phyloP scores from a whole-genome alignment of 2,113 vertebrate species.

The Misgurnus anguillicaudatus region DNA sequence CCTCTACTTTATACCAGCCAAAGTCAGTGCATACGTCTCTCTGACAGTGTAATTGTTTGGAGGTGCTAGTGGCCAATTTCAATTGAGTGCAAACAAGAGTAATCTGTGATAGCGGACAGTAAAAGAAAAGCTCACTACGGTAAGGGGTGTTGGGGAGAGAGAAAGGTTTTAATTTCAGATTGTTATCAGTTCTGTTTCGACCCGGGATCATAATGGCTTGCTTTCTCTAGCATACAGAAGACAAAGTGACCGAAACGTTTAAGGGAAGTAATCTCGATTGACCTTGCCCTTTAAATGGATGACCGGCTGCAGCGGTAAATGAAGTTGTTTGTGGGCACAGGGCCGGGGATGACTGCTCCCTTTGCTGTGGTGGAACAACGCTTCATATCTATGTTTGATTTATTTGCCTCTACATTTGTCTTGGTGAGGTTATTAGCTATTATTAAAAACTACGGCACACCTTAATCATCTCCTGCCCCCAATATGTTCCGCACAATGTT shows the following conservation, averaged over 20 bases:
- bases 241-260: conserved; percentile 49
- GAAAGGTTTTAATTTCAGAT: conserved; percentile 51
- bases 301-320: conserved; percentile 27
- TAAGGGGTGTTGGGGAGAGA: not conserved
- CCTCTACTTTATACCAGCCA: conserved; percentile 7
- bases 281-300: conserved; percentile 48
- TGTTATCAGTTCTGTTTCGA: conserved; percentile 42
- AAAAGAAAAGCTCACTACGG: conserved; percentile 1
- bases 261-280: conserved; percentile 48
- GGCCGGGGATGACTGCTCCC: conserved; percentile 1
- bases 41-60: conserved; percentile 51
- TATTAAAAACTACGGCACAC: not conserved
- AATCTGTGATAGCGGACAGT: conserved; percentile 26
- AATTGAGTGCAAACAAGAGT: conserved; percentile 38
- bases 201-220: conserved; percentile 43
- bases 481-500: not conserved
- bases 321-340: conserved; percentile 9
- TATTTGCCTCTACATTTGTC: conserved; percentile 21
- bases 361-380: conserved; percentile 4
- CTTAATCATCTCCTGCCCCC: conserved; percentile 16
- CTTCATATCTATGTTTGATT: conserved; percentile 18
- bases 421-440: conserved; percentile 16
- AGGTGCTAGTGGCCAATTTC: conserved; percentile 46
- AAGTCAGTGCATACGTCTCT: conserved; percentile 31
- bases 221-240: conserved; percentile 19